Percentiles rank a stretch among this genome's conserved stretches.
Evolutionary conservation across 2,888 invertebrate genomes (phyloP).

Genomic region (Marronus borbonicus): DNA sequence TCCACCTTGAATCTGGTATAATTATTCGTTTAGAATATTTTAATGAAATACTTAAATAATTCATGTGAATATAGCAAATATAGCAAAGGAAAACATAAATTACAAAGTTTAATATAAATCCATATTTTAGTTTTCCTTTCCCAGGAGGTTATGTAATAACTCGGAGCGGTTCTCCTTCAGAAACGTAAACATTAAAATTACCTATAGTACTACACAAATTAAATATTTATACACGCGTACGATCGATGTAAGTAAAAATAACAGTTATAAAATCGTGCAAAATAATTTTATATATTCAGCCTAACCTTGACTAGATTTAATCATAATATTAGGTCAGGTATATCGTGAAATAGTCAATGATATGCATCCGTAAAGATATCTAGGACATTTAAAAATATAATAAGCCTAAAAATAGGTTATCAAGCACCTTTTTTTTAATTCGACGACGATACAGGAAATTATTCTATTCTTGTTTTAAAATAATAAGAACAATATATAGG

Average conservation of each 20-base stretch:
- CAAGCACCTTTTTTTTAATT: not conserved
- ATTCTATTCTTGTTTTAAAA: too few species aligned
- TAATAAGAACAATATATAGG: too few species aligned
- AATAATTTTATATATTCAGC: constrained; percentile 30
- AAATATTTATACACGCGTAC: constrained; percentile 18
- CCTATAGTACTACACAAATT: not conserved
- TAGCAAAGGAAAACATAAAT: too few species aligned
- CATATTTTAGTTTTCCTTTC: too few species aligned
- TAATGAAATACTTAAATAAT: too few species aligned
- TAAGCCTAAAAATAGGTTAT: not conserved
- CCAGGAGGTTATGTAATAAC: too few species aligned
- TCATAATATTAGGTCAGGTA: constrained; percentile 45
- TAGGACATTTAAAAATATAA: constrained; percentile 24
- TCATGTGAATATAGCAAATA: too few species aligned
- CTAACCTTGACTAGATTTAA: constrained; percentile 42
- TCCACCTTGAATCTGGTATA: too few species aligned
- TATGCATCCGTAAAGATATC: constrained; percentile 1
- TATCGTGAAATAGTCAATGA: constrained; percentile 14
- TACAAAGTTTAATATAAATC: too few species aligned
- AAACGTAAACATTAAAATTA: constrained; percentile 9
- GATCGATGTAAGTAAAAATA: constrained; percentile 25
- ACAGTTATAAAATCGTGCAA: constrained; percentile 32
- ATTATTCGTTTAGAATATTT: too few species aligned
- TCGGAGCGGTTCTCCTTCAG: not conserved
- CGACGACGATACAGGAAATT: too few species aligned